Evolutionary conservation across 2,888 invertebrate genomes (phyloP).

Genomic region (Pyralis farinalis): DNA sequence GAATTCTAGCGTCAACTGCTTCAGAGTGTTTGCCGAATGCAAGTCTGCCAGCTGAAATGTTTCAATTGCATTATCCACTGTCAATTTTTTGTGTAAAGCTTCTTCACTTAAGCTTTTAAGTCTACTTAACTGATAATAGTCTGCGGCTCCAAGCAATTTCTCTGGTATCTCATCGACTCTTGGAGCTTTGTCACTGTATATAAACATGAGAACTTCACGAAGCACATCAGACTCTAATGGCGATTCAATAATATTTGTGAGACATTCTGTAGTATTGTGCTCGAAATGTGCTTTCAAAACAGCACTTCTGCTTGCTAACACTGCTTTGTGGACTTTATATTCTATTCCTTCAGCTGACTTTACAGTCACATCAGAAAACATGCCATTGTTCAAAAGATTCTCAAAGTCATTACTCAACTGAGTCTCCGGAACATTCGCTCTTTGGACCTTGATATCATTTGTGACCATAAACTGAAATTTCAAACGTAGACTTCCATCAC

Average conservation of each 20-base stretch:
- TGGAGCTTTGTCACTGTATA: slow-evolving; percentile 69
- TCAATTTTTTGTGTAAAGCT: slow-evolving; percentile 62
- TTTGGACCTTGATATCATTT: slow-evolving; percentile 61
- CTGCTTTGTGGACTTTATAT: slow-evolving; percentile 65
- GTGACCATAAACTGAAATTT: slow-evolving; percentile 69
- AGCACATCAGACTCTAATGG: slow-evolving; percentile 62
- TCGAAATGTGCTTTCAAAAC: slow-evolving; percentile 71
- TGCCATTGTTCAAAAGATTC: slow-evolving; percentile 54
- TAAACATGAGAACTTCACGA: slow-evolving; percentile 59
- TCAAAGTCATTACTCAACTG: slow-evolving; percentile 65
- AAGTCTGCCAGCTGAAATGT: slow-evolving; percentile 65
- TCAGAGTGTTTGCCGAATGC: slow-evolving; percentile 59
- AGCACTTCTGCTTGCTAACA: slow-evolving; percentile 63
- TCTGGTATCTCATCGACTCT: slow-evolving; percentile 69
- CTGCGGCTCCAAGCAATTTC: slow-evolving; percentile 63
- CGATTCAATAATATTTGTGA: slow-evolving; percentile 60
- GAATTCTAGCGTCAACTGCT: slow-evolving; percentile 60
- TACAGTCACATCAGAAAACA: slow-evolving; percentile 66
- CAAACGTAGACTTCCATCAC: slow-evolving; percentile 61
- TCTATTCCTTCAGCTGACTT: slow-evolving; percentile 62
- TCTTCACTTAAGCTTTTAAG: slow-evolving; percentile 67
- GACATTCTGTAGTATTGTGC: slow-evolving; percentile 65
- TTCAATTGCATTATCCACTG: slow-evolving; percentile 69
- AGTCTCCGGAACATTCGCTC: slow-evolving; percentile 46
- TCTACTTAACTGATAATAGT: slow-evolving; percentile 63